Percentiles rank a stretch among this genome's conserved stretches.
Conservation (phyloP, 2,888 invertebrate species). For the Graphium colonna region DNA sequence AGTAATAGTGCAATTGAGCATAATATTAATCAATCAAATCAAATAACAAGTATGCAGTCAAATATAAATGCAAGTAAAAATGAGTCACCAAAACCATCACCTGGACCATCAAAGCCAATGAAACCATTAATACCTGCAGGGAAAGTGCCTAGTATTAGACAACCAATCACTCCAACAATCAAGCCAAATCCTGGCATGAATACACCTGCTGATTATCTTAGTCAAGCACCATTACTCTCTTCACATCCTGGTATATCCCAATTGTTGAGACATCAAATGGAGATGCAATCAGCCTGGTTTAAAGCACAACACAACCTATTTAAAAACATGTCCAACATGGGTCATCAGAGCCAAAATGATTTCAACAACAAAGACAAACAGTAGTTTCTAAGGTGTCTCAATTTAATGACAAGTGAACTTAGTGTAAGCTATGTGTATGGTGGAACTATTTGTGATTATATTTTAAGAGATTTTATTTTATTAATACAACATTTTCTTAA, state of each 20-base stretch:
- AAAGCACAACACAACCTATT: constrained; percentile 63
- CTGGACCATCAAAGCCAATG: constrained; percentile 61
- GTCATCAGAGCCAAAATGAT: constrained; percentile 61
- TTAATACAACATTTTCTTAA: constrained; percentile 9
- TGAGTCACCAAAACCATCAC: constrained; percentile 51
- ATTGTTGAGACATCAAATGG: constrained; percentile 61
- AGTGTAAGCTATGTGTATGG: neutral
- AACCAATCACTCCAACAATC: constrained; percentile 50
- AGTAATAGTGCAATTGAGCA: constrained; percentile 46
- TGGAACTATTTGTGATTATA: constrained; percentile 25
- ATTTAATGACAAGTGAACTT: constrained; percentile 4
- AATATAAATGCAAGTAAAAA: constrained; percentile 49
- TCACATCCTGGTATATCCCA: constrained; percentile 45
- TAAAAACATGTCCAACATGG: constrained; percentile 65
- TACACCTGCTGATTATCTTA: constrained; percentile 51
- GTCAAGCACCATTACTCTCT: constrained; percentile 50
- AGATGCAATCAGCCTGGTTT: constrained; percentile 63
- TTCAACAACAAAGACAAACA: constrained; percentile 65
- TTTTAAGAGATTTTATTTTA: constrained; percentile 21
- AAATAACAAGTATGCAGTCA: constrained; percentile 64
- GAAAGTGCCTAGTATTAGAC: constrained; percentile 56
- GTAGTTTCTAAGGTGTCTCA: constrained; percentile 26
- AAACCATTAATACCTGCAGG: constrained; percentile 49
- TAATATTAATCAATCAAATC: constrained; percentile 62
- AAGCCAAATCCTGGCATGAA: constrained; percentile 49